Evolutionary conservation across 2,113 vertebrate genomes (phyloP), one percentile per base, ranked within the genome.

Genomic region (Caranx melampygus): DNA sequence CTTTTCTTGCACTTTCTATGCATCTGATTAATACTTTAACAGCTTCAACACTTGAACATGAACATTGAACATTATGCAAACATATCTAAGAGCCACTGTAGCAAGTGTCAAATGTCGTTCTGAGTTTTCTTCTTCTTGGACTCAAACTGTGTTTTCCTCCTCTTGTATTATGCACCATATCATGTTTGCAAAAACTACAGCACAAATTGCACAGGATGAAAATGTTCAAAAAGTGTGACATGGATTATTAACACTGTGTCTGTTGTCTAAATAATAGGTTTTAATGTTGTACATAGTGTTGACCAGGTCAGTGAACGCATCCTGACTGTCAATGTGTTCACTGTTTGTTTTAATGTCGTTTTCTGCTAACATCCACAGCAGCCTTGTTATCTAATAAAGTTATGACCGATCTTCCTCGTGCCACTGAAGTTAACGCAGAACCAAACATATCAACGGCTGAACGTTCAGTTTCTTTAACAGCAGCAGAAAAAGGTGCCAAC

Each of bases 401-500:
- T 37, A 37, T 37, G 44, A 44, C 49, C 33, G 15, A 51, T n/a
- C 0, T 45, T 68, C 45, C 44, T 21, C 45, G 4, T 44, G 15
- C 26, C 34, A 31, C 11, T 54, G 20, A 63, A 34, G 20, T 59
- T 35, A 55, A 73, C 78, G 63, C 37, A 84, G 49, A 62, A 47
- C n/a, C 15, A 15, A 73, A 75, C 68, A 6, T n/a, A 75, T 78
- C 77, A 58, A 15, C n/a, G 5, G 15, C 42, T 69, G 3, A 58
- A 40, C 72, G 72, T 59, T 47, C 9, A 7, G 59, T 21, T 3
- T 79, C 77, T 77, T 16, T 55, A 54, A 20, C 0, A 75, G n/a
- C 42, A 77, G 37, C 34, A 79, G 61, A 61, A 61, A 49, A 21
- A 52, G 78, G 78, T 78, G 72, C 79, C 83, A 85, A 82, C 59